phyloP scores from a whole-genome alignment of 2,797 vertebrate species.

The Hippoglossus hippoglossus region DNA sequence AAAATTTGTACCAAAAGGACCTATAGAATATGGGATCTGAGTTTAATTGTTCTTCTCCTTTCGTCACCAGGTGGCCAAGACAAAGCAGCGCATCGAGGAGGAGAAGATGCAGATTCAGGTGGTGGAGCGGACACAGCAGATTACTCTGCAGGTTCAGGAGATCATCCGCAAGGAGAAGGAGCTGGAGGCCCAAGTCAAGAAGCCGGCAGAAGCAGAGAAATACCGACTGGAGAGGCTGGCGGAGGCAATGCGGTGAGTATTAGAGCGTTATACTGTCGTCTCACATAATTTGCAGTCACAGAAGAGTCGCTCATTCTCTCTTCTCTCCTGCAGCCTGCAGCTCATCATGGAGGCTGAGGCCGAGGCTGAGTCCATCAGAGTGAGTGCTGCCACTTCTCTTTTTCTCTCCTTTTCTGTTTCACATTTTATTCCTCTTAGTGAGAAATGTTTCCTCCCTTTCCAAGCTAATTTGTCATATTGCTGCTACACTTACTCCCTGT shows the following conservation, averaged over 20 bases:
- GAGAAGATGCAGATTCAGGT: constrained; percentile 94
- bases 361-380: constrained; percentile 89
- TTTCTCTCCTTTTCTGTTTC: neutral
- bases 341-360: constrained; percentile 95
- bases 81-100: constrained; percentile 95
- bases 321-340: constrained; percentile 81
- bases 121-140: constrained; percentile 93
- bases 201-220: constrained; percentile 91
- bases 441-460: neutral
- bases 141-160: constrained; percentile 93
- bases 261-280: neutral
- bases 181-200: constrained; percentile 91
- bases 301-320: neutral
- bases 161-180: constrained; percentile 91
- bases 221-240: constrained; percentile 90
- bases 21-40: neutral
- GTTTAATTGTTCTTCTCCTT: neutral
- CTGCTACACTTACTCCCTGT: neutral
- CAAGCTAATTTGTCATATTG: neutral
- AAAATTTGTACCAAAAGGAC: too few relatives aligned
- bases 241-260: constrained; percentile 87
- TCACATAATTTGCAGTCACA: neutral
- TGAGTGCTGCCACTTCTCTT: constrained; percentile 70
- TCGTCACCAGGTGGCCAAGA: constrained; percentile 90
- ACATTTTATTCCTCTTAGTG: neutral